Evolutionary conservation across 92 coral and sea anemone genomes (phyloP).

Genomic region (Ricordea florida): DNA sequence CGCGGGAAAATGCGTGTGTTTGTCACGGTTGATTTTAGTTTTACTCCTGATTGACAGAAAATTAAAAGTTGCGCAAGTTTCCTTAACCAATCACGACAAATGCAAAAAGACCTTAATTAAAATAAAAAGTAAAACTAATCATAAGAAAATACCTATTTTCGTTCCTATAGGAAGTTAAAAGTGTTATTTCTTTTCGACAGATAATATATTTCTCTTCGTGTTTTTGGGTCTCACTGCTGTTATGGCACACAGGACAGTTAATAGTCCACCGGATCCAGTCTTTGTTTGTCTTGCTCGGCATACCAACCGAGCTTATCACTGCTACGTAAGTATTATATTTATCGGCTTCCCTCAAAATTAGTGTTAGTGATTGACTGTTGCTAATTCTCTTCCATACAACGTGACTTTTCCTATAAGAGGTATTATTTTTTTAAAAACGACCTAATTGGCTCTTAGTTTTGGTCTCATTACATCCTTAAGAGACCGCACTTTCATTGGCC

Average conservation of each 20-base stretch:
- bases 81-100: too few species aligned
- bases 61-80: too few species aligned
- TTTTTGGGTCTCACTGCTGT: background rate
- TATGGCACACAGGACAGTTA: background rate
- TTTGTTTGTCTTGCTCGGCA: background rate
- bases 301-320: background rate
- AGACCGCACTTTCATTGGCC: too few species aligned
- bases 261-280: background rate
- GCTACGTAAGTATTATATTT: constrained; percentile 28
- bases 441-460: too few species aligned
- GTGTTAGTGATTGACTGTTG: background rate
- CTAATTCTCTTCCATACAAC: background rate
- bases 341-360: too few species aligned
- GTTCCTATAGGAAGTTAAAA: background rate
- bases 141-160: background rate
- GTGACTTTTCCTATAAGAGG: background rate
- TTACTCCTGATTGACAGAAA: too few species aligned
- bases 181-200: background rate
- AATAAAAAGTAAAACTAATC: too few species aligned
- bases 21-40: too few species aligned
- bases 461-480: too few species aligned
- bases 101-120: too few species aligned
- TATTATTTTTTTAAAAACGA: too few species aligned
- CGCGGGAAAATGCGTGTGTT: too few species aligned
- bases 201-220: background rate